phyloP scores from a whole-genome alignment of 2,797 vertebrate genomes.

The Spinus pinus region DNA sequence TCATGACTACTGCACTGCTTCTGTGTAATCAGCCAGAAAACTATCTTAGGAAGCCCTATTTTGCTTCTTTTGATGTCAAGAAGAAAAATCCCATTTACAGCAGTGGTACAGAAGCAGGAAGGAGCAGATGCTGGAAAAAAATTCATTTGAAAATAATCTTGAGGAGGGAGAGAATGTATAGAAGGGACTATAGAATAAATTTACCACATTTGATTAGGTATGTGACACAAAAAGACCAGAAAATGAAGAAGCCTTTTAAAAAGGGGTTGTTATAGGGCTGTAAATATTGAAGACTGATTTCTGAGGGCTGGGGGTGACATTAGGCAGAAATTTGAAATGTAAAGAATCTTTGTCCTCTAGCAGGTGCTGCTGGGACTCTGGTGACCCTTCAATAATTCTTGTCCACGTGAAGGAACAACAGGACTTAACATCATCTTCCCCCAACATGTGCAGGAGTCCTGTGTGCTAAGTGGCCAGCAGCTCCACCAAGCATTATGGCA shows the following conservation, averaged over 20 bases:
- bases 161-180: neutral
- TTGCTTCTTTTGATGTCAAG: neutral
- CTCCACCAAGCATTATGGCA: neutral
- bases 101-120: neutral
- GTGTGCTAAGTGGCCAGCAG: too few species aligned
- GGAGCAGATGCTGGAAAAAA: neutral
- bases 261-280: neutral
- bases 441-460: accelerated
- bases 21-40: constrained; percentile 35
- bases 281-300: neutral
- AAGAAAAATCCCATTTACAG: constrained; percentile 28
- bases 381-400: neutral
- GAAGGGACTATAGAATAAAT: neutral
- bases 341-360: neutral
- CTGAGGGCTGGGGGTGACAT: neutral
- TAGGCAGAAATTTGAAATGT: neutral
- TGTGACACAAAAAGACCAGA: neutral
- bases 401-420: neutral
- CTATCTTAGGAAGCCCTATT: constrained; percentile 25
- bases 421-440: accelerated
- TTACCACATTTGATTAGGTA: neutral
- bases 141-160: neutral
- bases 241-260: neutral
- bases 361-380: neutral
- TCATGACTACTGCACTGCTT: neutral